Evolutionary conservation across 2,888 invertebrate genomes (phyloP).

Genomic region (Apodemia mormo): DNA sequence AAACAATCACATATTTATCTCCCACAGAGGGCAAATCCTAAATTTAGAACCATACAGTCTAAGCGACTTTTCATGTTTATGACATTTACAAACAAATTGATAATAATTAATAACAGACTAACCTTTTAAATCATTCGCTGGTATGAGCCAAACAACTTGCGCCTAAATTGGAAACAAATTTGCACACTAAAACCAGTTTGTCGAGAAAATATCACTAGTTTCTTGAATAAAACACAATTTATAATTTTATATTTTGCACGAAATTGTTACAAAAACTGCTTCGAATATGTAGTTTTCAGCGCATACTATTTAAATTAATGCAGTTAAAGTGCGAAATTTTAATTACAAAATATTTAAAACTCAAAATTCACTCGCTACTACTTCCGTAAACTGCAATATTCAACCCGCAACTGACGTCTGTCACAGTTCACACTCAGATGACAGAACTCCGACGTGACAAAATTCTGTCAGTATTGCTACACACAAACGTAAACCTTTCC

Average conservation of each 20-base stretch:
- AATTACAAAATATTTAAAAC: constrained; percentile 47
- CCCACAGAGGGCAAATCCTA: constrained; percentile 45
- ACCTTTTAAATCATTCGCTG: constrained; percentile 54
- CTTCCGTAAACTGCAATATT: constrained; percentile 62
- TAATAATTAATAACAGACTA: constrained; percentile 37
- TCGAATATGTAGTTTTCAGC: constrained; percentile 23
- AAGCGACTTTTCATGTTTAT: constrained; percentile 33
- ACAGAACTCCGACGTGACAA: background rate
- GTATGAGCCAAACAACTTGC: constrained; percentile 48
- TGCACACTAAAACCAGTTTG: constrained; percentile 60
- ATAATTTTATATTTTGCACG: constrained; percentile 12
- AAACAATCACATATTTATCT: constrained; percentile 26
- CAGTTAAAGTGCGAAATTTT: constrained; percentile 63
- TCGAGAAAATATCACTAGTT: constrained; percentile 52
- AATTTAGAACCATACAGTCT: constrained; percentile 51
- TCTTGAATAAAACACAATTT: constrained; percentile 42
- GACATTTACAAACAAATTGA: constrained; percentile 26
- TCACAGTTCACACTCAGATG: constrained; percentile 5
- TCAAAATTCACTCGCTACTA: constrained; percentile 41
- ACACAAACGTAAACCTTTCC: background rate
- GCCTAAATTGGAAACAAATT: constrained; percentile 52
- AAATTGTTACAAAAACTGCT: background rate
- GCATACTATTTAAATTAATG: constrained; percentile 12
- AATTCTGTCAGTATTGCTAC: background rate
- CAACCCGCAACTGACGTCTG: constrained; percentile 51